Base-by-base conservation (phyloP, 2,888 invertebrate genomes). In the Brenthis hecate region DNA sequence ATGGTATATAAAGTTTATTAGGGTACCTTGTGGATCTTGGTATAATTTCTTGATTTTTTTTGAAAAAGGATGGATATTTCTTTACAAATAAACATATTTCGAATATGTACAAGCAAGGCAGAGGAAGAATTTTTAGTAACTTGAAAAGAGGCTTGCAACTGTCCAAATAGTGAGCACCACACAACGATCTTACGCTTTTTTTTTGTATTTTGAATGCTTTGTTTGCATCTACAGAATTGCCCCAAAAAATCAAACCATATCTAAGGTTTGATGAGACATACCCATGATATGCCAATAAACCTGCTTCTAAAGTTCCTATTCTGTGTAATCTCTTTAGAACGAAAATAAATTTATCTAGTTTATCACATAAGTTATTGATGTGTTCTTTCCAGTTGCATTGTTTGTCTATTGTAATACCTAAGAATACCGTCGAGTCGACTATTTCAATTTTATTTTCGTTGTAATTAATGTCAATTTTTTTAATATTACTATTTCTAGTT, bases 211-310 rank as follows among this genome's bases (percentile, higher is more conserved):
- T 57, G 63, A 68, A 71, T 19, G 32, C 54, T 23, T 36, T 16
- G 13, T 55, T 19, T 14, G 43, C 13, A 14, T 65, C 63, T 23
- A 68, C 65, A 16, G 64, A 72, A 47, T 68, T 68, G 3, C 66
- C 68, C 69, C 71, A 71, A 28, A 66, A 19, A 13, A 69, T 72
- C n/a, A 72, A 14, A 13, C 70, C 73, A 56, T 74, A 72, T 23
- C 70, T 63, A 2, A 73, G 28, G 19, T 65, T 48, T 6, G 71
- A 73, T 36, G 57, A 48, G 5, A 72, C 70, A 28, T 67, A 74
- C 16, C 68, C 71, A 58, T 74, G 66, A 54, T 71, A 74, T 3
- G 69, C 70, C n/a, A 55, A 19, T 2, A 72, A 23, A 14, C 63
- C 70, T 51, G 69, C 36, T 6, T 60, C 65, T 36, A 19, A 28